These are phyloP conservation scores for Scaptomyza reducta DNA, from an alignment of 2,888 invertebrate species.

Conservation along the genomic window DNA sequence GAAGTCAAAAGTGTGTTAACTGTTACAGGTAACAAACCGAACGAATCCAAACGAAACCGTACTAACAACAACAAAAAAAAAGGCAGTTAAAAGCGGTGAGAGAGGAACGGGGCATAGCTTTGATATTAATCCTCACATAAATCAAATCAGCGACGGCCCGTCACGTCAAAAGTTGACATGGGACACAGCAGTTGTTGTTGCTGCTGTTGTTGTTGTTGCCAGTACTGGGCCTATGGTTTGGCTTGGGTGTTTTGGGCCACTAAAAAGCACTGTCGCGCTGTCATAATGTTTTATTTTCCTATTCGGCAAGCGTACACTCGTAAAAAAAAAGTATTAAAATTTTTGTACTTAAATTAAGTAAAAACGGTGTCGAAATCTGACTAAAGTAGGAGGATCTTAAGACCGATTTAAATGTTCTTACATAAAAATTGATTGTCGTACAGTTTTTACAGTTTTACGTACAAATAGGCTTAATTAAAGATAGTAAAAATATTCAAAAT, in stretches of 20 bases:
- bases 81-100: background rate
- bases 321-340: background rate
- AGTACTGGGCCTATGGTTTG: conserved; percentile 12
- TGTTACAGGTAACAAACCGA: conserved; percentile 33
- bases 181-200: conserved; percentile 26
- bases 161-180: conserved; percentile 58
- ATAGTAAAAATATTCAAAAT: too few species aligned
- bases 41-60: background rate
- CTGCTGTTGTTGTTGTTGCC: background rate
- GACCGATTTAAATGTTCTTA: too few species aligned
- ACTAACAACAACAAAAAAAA: conserved; percentile 17
- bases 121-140: conserved; percentile 71
- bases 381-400: background rate
- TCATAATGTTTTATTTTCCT: conserved; percentile 19
- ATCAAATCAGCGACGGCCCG: conserved; percentile 61
- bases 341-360: background rate
- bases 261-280: conserved; percentile 32
- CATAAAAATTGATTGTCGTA: too few species aligned
- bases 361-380: background rate
- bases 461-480: too few species aligned
- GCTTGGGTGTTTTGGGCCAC: conserved; percentile 7
- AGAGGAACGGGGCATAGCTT: background rate
- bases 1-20: conserved; percentile 52
- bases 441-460: too few species aligned
- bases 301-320: conserved; percentile 24